phyloP scores from a whole-genome alignment of 2,113 vertebrate species.

The Megaleporinus macrocephalus region DNA sequence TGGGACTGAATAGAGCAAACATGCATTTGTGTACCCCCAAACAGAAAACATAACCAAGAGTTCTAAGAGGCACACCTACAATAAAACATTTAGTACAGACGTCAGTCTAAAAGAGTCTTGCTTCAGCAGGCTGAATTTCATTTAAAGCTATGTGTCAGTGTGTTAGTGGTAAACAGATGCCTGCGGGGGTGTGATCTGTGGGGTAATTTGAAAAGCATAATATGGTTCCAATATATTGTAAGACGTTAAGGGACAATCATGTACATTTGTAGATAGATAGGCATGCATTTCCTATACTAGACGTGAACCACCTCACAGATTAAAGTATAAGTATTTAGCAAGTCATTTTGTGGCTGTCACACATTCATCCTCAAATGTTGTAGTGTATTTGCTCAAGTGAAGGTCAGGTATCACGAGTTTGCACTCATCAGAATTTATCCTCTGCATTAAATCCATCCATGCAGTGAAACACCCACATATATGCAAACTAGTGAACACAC shows the following conservation, averaged over 20 bases:
- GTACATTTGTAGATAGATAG: too few relatives aligned
- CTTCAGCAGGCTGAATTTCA: not conserved
- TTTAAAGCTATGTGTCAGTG: not conserved
- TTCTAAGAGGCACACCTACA: not conserved
- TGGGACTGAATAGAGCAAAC: not conserved
- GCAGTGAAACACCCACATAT: too few relatives aligned
- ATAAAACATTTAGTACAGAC: not conserved
- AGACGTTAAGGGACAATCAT: not conserved
- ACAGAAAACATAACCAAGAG: not conserved
- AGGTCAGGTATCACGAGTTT: not conserved
- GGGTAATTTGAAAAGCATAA: not conserved
- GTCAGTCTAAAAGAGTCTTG: not conserved
- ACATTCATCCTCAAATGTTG: not conserved
- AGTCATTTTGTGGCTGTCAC: not conserved
- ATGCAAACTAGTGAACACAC: too few relatives aligned
- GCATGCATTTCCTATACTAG: not conserved
- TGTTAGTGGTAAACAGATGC: slow-evolving; percentile 20
- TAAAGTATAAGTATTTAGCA: not conserved
- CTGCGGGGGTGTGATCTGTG: too few relatives aligned
- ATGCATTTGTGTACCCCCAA: not conserved
- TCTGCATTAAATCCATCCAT: too few relatives aligned
- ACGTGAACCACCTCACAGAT: not conserved
- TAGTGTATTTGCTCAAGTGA: not conserved
- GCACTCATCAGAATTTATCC: too few relatives aligned
- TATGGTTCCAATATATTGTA: not conserved